phyloP scores from a whole-genome alignment of 2,797 vertebrate genomes.

The Periophthalmus magnuspinnatus region DNA sequence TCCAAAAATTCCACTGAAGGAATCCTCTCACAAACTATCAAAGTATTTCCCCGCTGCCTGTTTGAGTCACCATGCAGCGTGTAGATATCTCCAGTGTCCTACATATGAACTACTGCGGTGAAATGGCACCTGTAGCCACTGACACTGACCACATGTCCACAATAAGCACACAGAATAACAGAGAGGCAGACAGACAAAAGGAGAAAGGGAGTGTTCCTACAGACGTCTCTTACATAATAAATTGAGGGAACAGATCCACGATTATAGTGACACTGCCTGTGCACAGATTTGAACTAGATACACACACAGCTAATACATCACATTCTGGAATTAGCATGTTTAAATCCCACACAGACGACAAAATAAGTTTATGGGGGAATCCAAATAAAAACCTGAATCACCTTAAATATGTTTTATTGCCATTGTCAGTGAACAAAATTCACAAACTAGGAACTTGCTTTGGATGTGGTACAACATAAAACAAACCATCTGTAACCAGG shows the following conservation, averaged over 20 bases:
- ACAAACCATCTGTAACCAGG: too few species aligned
- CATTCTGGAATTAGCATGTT: neutral
- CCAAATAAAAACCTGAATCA: neutral
- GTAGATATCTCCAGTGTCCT: neutral
- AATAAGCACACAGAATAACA: neutral
- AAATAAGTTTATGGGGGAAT: neutral
- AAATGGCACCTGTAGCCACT: too few species aligned
- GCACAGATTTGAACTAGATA: neutral
- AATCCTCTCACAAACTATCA: neutral
- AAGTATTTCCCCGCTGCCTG: neutral
- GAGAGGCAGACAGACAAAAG: too few species aligned
- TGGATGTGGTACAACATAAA: too few species aligned
- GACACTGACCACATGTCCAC: neutral
- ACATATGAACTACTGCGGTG: neutral
- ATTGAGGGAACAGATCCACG: slow-evolving; percentile 16
- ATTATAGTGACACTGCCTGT: slow-evolving; percentile 22
- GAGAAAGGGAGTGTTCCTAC: neutral
- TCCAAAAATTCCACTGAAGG: neutral
- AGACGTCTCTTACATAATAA: slow-evolving; percentile 21
- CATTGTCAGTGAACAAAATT: too few species aligned
- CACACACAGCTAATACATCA: neutral
- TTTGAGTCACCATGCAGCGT: neutral
- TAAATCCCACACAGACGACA: neutral
- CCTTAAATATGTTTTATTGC: too few species aligned
- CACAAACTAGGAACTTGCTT: too few species aligned